Evolutionary conservation across 2,888 invertebrate species (phyloP), one percentile per base, ranked within the genome.

Genomic region (Stegana nigrithorax): DNA sequence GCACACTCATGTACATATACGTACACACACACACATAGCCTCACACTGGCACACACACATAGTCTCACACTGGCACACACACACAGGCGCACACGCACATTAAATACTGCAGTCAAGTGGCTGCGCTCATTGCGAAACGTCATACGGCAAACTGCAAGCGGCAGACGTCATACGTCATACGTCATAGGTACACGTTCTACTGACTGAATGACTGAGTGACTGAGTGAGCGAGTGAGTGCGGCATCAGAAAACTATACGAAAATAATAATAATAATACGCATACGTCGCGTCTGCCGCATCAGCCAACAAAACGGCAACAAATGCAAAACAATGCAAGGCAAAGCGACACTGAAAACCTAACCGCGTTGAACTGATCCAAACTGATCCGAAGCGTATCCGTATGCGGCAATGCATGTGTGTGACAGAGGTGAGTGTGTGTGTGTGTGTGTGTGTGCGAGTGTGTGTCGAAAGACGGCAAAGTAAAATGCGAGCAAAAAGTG

Each of bases 221-320:
- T n/a, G n/a, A n/a, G n/a, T n/a, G n/a, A n/a, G n/a, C n/a, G n/a
- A n/a, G n/a, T n/a, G n/a, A n/a, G n/a, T n/a, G n/a, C n/a, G n/a
- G n/a, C n/a, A n/a, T 19, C 21, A 19, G 10, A 32, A 14, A 36
- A 27, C 23, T 59, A 59, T 57, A 29, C 66, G 53, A 63, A 65
- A 64, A 65, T 44, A 66, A 45, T 42, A 57, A 56, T 44, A 56
- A 50, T 21, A 55, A 12, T 39, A 39, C 39, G 39, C 39, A 39
- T 39, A 39, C 39, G 39, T 17, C 39, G 39, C 39, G 39, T 39
- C n/a, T n/a, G n/a, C n/a, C n/a, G n/a, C n/a, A n/a, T 39, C n/a
- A 39, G 5, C 14, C 39, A 39, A 39, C 39, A 5, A 39, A 39
- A 17, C 39, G 14, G 17, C n/a, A n/a, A n/a, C n/a, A 39, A 39